Evolutionary conservation across 2,888 invertebrate species (phyloP).

Genomic region (Halocaridina rubra): DNA sequence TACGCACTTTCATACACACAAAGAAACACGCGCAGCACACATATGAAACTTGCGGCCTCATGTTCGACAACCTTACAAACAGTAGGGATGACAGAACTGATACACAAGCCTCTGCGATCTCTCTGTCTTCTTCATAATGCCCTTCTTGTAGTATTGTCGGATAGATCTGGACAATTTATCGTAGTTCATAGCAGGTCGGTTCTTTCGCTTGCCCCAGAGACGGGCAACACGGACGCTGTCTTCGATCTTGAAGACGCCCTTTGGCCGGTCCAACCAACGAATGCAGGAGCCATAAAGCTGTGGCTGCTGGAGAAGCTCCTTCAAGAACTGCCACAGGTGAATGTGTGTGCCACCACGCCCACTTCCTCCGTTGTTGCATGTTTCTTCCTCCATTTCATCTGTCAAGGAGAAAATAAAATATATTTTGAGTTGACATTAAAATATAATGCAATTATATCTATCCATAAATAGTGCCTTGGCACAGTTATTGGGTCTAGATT

Average conservation of each 20-base stretch:
- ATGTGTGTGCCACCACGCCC: slow-evolving; percentile 78
- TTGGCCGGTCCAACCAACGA: slow-evolving; percentile 93
- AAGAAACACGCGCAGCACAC: background rate
- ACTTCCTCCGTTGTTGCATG: slow-evolving; percentile 29
- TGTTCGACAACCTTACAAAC: slow-evolving; percentile 77
- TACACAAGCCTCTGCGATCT: slow-evolving; percentile 97
- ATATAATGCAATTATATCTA: too few species aligned
- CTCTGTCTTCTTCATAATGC: slow-evolving; percentile 99
- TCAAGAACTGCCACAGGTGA: slow-evolving; percentile 98
- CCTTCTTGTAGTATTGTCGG: slow-evolving; percentile 98
- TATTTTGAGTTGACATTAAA: background rate
- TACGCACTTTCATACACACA: slow-evolving; percentile 26
- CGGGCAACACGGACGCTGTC: slow-evolving; percentile 97
- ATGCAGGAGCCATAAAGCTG: slow-evolving; percentile 93
- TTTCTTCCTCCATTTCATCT: background rate
- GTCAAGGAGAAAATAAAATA: background rate
- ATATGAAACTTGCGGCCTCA: too few species aligned
- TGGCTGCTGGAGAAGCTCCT: slow-evolving; percentile 90
- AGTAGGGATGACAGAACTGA: slow-evolving; percentile 97
- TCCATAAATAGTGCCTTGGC: too few species aligned
- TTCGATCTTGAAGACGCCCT: slow-evolving; percentile 98
- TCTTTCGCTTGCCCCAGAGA: slow-evolving; percentile 97
- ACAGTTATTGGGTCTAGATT: too few species aligned
- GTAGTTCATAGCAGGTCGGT: slow-evolving; percentile 99
- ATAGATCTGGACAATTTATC: slow-evolving; percentile 98